These are phyloP conservation scores for Lepus townsendii DNA, from an alignment of 2,797 vertebrate genomes.

Conservation along the genomic window DNA sequence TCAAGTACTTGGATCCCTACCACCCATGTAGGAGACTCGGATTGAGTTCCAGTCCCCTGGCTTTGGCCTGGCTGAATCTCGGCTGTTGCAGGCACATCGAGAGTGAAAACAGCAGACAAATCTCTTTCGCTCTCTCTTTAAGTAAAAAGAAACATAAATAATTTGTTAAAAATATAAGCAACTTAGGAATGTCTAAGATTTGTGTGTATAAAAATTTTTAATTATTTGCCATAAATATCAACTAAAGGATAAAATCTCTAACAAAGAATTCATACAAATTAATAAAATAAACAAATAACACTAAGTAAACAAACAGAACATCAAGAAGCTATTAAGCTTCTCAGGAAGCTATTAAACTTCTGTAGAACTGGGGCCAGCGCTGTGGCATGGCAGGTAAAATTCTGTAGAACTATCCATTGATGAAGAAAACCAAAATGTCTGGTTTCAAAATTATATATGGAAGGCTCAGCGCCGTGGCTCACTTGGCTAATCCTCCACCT, in stretches of 20 bases:
- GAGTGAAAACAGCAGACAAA: no score
- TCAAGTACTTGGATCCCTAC: no score
- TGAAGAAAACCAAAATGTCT: constrained; percentile 45
- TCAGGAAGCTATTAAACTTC: not conserved
- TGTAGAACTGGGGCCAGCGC: not conserved
- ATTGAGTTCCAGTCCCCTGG: no score
- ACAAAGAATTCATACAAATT: constrained; percentile 60
- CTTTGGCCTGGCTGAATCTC: no score
- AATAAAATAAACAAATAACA: not conserved
- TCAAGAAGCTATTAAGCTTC: not conserved
- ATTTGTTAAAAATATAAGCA: not conserved
- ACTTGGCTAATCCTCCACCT: no score
- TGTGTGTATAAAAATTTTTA: no score
- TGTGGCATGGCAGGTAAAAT: no score
- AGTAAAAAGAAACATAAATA: no score
- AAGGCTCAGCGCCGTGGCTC: no score
- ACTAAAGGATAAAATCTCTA: not conserved
- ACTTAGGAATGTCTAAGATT: constrained; percentile 4
- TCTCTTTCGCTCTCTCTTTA: no score
- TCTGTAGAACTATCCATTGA: not conserved
- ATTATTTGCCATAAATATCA: constrained; percentile 6
- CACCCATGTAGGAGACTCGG: no score
- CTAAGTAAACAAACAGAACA: constrained; percentile 24
- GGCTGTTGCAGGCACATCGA: no score
- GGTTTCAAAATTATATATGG: constrained; percentile 33